phyloP scores from a whole-genome alignment of 1,140 invertebrate species.

The Drosophila paulistorum region DNA sequence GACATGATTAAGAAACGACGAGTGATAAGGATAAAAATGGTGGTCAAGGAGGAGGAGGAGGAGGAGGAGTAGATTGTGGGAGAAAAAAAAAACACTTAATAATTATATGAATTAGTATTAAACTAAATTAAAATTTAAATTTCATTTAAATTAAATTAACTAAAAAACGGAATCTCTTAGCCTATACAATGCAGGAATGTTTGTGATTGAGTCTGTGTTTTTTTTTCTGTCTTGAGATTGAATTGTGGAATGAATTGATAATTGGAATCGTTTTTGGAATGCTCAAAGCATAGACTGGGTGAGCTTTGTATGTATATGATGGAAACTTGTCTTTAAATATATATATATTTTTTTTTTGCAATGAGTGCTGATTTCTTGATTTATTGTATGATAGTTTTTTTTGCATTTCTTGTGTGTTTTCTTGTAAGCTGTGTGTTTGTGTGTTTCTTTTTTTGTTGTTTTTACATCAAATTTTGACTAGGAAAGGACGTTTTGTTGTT shows the following conservation, averaged over 20 bases:
- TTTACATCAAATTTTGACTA: constrained; percentile 81
- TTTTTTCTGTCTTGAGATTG: not conserved
- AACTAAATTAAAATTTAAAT: constrained; percentile 81
- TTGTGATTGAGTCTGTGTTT: constrained; percentile 16
- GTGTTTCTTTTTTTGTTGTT: constrained; percentile 22
- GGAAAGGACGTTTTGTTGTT: constrained; percentile 74
- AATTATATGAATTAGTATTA: constrained; percentile 57
- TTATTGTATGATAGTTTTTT: constrained; percentile 7
- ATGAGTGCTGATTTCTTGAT: not conserved
- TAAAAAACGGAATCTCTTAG: constrained; percentile 61
- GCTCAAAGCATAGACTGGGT: constrained; percentile 67
- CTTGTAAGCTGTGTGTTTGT: constrained; percentile 4
- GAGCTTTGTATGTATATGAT: constrained; percentile 44
- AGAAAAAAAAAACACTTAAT: constrained; percentile 59
- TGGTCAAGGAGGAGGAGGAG: not conserved
- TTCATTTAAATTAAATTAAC: constrained; percentile 81
- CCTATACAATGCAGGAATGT: constrained; percentile 75
- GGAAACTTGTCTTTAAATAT: constrained; percentile 21
- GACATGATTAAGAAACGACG: not conserved
- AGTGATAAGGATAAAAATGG: not conserved
- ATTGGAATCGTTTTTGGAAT: constrained; percentile 41
- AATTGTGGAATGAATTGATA: constrained; percentile 25
- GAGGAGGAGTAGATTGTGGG: not conserved
- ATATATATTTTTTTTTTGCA: constrained; percentile 2
- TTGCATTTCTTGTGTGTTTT: constrained; percentile 20